Conservation (phyloP, 2,888 invertebrate species). For the Lacanobia oleracea region DNA sequence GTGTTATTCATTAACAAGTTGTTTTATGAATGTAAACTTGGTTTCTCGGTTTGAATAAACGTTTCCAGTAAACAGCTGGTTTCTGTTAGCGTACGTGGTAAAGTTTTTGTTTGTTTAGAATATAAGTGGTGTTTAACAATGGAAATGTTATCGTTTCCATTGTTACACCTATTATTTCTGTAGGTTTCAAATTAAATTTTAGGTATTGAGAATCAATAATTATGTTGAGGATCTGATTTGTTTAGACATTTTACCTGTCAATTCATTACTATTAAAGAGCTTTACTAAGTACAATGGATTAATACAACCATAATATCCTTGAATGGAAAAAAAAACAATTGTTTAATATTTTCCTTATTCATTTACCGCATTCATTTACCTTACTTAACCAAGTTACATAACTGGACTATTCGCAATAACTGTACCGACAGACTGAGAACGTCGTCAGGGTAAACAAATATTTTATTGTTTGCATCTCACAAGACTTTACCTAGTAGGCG, state of each 20-base stretch:
- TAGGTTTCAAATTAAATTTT: constrained; percentile 15
- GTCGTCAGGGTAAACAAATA: constrained; percentile 64
- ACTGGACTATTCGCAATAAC: constrained; percentile 17
- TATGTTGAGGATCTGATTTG: not conserved
- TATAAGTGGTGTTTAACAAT: constrained; percentile 36
- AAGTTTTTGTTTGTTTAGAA: constrained; percentile 45
- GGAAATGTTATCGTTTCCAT: constrained; percentile 17
- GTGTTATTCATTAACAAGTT: constrained; percentile 55
- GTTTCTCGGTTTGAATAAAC: constrained; percentile 33
- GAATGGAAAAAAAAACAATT: not conserved
- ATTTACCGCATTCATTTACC: not conserved
- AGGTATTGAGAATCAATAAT: constrained; percentile 1
- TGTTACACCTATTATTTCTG: constrained; percentile 25
- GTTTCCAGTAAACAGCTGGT: constrained; percentile 45
- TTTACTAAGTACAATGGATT: not conserved
- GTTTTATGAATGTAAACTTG: constrained; percentile 52
- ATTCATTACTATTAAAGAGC: not conserved
- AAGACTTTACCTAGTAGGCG: constrained; percentile 58
- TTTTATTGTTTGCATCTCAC: constrained; percentile 56
- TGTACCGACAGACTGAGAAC: constrained; percentile 28
- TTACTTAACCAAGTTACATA: constrained; percentile 13
- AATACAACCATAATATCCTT: not conserved
- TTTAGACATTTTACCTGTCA: constrained; percentile 11
- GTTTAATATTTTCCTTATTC: constrained; percentile 28
- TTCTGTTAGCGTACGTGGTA: constrained; percentile 30